Evolutionary conservation across 2,797 vertebrate species (phyloP), one percentile per base, ranked within the genome.

Genomic region (Thripadectes ignobilis): DNA sequence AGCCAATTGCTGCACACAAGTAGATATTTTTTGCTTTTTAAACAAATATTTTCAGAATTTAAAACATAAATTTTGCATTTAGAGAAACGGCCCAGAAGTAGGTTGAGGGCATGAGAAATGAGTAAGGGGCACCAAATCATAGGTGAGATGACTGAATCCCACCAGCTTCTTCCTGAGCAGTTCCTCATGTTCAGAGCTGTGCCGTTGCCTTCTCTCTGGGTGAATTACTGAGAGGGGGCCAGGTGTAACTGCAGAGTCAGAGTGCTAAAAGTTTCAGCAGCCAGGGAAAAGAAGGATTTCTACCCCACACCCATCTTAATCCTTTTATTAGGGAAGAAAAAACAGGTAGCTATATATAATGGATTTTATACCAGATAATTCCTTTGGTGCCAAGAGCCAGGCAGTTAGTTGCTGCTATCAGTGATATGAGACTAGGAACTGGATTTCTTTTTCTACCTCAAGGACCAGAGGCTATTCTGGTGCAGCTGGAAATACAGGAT

Each of bases 341-440:
- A 39, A 12, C 2, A 65, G 26, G 23, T 10, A 61, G 51, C n/a
- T 38, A 21, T 8, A 9, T 2, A 6, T 2, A 62, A 58, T 8
- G 13, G 57, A 39, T 43, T 66, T 88, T 34, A 36, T 19, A 19
- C 2, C 30, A 10, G 12, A 39, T 79, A 43, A 66, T 24, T 73
- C 39, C 29, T 52, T 17, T 10, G 6, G 19, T 91, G 20, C 38
- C 8, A 3, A 17, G 2, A 83, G 34, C 13, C 69, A 69, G 16
- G 19, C 14, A 30, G 12, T 1, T 18, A 12, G 24, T 1, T 79
- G 23, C 17, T 57, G 38, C 17, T 59, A 6, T 24, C 12, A 45
- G 1, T 0, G 0, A 10, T 4, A 14, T 5, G 6, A 54, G 9
- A 76, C 34, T 0, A 43, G 11, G 10, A 8, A 54, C 34, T 16